These are phyloP conservation scores for Melanaphis sacchari DNA, from an alignment of 1,140 invertebrate genomes.

Conservation along the genomic window DNA sequence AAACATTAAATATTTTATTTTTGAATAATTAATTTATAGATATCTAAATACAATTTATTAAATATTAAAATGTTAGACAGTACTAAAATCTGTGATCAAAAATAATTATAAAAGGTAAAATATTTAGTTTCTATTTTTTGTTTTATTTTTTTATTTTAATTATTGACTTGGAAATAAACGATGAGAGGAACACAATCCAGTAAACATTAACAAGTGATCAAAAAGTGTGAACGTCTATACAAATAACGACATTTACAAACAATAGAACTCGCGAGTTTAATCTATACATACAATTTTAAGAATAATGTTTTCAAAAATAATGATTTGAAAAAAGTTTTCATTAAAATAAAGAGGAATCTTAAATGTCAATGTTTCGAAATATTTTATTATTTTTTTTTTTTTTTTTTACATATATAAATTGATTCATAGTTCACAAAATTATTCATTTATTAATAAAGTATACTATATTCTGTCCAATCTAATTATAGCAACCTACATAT, in stretches of 20 bases:
- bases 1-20: neutral
- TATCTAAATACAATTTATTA: neutral
- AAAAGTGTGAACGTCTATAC: neutral
- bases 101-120: neutral
- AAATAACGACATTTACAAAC: neutral
- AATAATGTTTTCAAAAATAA: neutral
- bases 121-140: neutral
- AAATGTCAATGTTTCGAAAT: neutral
- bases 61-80: neutral
- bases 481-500: no score
- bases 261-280: neutral
- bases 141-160: neutral
- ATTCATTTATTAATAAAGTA: no score
- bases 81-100: neutral
- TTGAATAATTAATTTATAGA: neutral
- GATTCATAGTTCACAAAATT: neutral
- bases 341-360: neutral
- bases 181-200: neutral
- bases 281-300: neutral
- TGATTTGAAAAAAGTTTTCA: neutral
- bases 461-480: no score
- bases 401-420: neutral
- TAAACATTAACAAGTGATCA: neutral
- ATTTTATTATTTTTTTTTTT: neutral
- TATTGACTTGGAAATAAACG: neutral